Evolutionary conservation across 2,797 vertebrate genomes (phyloP).

Genomic region (Orientallactaga sibirica): DNA sequence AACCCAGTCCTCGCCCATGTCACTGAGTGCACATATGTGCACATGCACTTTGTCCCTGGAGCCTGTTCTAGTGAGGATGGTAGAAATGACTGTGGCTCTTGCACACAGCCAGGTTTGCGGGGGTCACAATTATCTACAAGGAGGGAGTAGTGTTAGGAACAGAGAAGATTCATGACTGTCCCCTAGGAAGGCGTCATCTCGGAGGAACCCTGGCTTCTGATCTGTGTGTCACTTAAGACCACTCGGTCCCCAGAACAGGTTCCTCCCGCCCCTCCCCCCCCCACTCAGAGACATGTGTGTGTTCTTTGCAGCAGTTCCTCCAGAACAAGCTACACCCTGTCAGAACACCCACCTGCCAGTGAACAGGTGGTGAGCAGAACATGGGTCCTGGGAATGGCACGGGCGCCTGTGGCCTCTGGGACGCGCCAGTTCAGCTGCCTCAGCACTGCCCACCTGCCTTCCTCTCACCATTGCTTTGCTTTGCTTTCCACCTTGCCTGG

Average conservation of each 20-base stretch:
- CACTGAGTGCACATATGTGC: neutral
- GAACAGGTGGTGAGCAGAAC: neutral
- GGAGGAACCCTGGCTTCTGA: neutral
- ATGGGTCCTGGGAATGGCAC: neutral
- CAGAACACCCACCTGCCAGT: neutral
- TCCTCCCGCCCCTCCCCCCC: neutral
- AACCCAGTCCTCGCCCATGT: neutral
- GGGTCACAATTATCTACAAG: neutral
- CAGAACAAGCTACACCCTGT: neutral
- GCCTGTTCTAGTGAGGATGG: neutral
- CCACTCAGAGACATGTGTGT: neutral
- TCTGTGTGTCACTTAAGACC: neutral
- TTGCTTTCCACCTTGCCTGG: neutral
- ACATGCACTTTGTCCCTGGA: neutral
- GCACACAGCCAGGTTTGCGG: neutral
- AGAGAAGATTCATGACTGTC: neutral
- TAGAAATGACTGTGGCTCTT: slow-evolving; percentile 6
- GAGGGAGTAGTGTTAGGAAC: neutral
- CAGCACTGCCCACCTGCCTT: neutral
- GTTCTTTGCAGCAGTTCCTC: slow-evolving; percentile 17
- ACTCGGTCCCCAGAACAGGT: neutral
- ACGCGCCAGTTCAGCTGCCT: neutral
- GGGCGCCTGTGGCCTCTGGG: neutral
- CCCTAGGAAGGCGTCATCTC: neutral
- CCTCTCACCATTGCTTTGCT: neutral